Percentiles rank a stretch among this genome's conserved stretches.
These are phyloP conservation scores for Pollimyrus isidori DNA, from an alignment of 2,113 vertebrate species.

Conservation along the genomic window DNA sequence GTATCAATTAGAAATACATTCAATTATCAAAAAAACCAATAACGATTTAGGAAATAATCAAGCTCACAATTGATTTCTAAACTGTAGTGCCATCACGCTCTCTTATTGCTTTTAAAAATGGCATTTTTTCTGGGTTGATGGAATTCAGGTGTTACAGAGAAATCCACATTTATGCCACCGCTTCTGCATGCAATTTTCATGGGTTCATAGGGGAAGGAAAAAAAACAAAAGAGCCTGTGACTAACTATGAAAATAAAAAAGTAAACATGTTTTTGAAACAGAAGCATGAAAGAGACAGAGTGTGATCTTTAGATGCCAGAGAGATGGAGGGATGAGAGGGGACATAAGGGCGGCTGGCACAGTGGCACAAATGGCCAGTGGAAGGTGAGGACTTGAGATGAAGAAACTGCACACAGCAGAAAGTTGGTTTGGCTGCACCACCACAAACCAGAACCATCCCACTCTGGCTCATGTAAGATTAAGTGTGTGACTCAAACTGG, in stretches of 20 bases:
- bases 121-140: background rate
- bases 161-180: constrained; percentile 30
- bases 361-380: background rate
- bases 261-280: constrained; percentile 10
- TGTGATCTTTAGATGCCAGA: background rate
- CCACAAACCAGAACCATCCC: too few relatives aligned
- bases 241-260: constrained; percentile 20
- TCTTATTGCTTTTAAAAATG: constrained; percentile 14
- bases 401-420: background rate
- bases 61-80: constrained; percentile 32
- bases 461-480: background rate
- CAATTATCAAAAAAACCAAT: constrained; percentile 47
- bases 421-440: background rate
- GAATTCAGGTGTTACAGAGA: background rate
- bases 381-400: background rate
- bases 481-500: background rate
- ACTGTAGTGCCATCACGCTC: constrained; percentile 37
- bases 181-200: constrained; percentile 23
- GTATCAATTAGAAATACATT: constrained; percentile 59
- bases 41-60: constrained; percentile 37
- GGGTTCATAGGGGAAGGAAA: background rate
- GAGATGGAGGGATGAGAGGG: background rate
- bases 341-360: background rate
- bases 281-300: background rate
- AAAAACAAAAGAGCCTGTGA: background rate